A percentile compares a stretch with the other conserved stretches of the same genome.
Conservation (phyloP, 2,888 invertebrate genomes). For the Anthrax anthrax region DNA sequence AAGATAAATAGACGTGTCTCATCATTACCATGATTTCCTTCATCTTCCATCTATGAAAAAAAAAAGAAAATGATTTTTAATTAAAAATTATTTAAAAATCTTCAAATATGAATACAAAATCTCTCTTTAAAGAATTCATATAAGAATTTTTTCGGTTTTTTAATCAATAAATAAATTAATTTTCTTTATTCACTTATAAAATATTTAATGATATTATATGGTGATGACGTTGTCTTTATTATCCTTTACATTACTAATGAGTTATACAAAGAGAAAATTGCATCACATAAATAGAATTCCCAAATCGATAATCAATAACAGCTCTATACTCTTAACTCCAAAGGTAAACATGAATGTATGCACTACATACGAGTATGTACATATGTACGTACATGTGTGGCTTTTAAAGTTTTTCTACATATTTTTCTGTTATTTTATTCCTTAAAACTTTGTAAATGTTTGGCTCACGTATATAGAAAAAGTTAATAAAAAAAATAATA, state of each 20-base stretch:
- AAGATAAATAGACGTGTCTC: slow-evolving; percentile 93
- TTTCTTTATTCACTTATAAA: too few species aligned
- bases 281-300: slow-evolving; percentile 22
- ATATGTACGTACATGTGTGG: neutral
- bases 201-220: too few species aligned
- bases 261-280: slow-evolving; percentile 16
- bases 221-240: neutral
- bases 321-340: neutral
- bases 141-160: too few species aligned
- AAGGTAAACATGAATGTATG: neutral
- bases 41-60: slow-evolving; percentile 79
- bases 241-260: neutral
- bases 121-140: too few species aligned
- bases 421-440: neutral
- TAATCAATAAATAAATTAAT: too few species aligned
- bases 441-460: too few species aligned
- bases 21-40: slow-evolving; percentile 96
- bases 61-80: neutral
- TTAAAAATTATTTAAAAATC: too few species aligned
- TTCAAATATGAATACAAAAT: too few species aligned
- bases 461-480: too few species aligned
- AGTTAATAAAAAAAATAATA: too few species aligned
- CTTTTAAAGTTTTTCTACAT: neutral
- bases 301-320: slow-evolving; percentile 34
- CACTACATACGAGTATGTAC: neutral